Evolutionary conservation across 2,113 vertebrate species (phyloP).

Genomic region (Petrocephalus microphthalmus): DNA sequence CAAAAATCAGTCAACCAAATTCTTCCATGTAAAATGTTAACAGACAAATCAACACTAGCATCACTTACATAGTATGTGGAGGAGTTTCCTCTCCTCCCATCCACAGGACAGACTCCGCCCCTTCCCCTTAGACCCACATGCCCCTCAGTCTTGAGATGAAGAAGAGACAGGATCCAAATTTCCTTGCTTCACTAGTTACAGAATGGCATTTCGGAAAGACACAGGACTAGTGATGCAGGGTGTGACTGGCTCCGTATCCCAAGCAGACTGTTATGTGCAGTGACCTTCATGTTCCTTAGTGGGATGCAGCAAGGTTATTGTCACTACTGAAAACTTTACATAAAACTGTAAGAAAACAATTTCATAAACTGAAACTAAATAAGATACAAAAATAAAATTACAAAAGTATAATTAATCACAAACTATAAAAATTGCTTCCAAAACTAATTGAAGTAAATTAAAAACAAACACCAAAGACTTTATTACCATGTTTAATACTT

Average conservation of each 20-base stretch:
- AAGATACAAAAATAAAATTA: no score
- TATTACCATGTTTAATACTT: no score
- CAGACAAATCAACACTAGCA: background rate
- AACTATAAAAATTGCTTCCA: no score
- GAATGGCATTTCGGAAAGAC: background rate
- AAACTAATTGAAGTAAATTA: no score
- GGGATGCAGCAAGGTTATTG: no score
- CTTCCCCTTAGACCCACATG: background rate
- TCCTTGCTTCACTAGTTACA: background rate
- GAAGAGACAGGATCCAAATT: background rate
- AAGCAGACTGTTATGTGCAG: no score
- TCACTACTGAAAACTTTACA: no score
- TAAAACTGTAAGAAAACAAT: no score
- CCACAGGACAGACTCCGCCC: background rate
- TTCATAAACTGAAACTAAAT: no score
- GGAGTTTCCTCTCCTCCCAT: background rate
- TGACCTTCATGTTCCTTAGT: no score
- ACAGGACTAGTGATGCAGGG: background rate
- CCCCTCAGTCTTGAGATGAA: background rate
- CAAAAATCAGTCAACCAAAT: background rate
- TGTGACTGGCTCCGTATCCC: background rate
- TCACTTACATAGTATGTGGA: background rate
- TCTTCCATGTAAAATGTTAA: background rate
- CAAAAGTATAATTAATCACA: no score
- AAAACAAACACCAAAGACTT: no score